Evolutionary conservation across 2,888 invertebrate genomes (phyloP).

Genomic region (Sicus ferrugineus): DNA sequence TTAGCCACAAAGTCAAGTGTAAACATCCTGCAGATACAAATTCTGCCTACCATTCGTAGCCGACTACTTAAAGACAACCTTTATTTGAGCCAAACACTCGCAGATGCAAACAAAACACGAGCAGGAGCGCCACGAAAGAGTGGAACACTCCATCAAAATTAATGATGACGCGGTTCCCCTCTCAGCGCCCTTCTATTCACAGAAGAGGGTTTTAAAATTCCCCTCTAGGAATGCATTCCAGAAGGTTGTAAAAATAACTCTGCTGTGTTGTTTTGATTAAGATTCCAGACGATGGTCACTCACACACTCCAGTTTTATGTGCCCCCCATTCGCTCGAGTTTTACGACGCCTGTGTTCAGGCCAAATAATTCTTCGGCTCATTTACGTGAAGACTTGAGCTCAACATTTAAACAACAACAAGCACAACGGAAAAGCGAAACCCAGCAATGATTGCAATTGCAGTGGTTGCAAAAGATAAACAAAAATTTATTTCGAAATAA

Average conservation of each 20-base stretch:
- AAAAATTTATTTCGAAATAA: constrained; percentile 23
- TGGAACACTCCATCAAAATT: constrained; percentile 30
- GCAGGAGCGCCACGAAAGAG: not conserved
- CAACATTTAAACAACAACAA: not conserved
- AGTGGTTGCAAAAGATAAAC: constrained; percentile 23
- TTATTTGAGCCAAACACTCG: constrained; percentile 1
- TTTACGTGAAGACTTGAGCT: not conserved
- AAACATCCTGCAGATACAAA: not conserved
- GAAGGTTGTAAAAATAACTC: not conserved
- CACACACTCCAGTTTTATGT: not conserved
- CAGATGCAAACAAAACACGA: constrained; percentile 12
- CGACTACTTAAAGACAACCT: constrained; percentile 1
- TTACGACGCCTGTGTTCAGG: not conserved
- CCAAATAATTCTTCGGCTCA: not conserved
- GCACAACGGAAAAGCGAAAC: not conserved
- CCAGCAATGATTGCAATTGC: constrained; percentile 19
- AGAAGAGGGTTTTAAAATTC: not conserved
- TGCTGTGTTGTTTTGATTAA: constrained; percentile 15
- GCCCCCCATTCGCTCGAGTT: not conserved
- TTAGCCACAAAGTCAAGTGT: constrained; percentile 25
- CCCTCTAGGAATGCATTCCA: not conserved
- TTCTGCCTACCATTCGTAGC: not conserved
- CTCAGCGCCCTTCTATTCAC: not conserved
- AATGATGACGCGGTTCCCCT: constrained; percentile 6
- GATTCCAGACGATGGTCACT: constrained; percentile 1